Conservation (phyloP, 2,888 invertebrate genomes). For the Pollenia labialis region DNA sequence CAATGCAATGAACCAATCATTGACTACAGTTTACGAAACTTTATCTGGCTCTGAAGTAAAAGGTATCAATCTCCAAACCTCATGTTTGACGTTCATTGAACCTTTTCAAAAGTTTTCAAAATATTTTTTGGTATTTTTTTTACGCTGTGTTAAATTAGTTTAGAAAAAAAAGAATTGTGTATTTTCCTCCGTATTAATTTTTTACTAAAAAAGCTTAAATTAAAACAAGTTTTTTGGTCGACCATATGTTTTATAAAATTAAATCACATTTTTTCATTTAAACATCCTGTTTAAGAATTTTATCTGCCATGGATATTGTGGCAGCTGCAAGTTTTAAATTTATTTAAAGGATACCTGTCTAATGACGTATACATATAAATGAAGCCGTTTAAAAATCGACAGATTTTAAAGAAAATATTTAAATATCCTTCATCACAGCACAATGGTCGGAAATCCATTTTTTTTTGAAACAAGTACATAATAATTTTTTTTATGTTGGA, state of each 20-base stretch:
- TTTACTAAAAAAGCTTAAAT: not conserved
- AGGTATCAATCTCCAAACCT: slow-evolving; percentile 25
- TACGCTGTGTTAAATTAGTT: not conserved
- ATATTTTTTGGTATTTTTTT: not conserved
- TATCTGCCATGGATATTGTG: not conserved
- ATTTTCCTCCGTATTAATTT: not conserved
- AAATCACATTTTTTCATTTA: slow-evolving; percentile 35
- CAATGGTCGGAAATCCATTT: too few relatives aligned
- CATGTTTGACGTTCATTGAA: slow-evolving; percentile 43
- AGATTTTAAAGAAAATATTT: too few relatives aligned
- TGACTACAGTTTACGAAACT: slow-evolving; percentile 40
- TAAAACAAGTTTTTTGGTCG: not conserved
- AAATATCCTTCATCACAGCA: too few relatives aligned
- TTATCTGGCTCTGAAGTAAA: slow-evolving; percentile 26
- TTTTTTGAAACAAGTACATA: too few relatives aligned
- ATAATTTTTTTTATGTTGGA: too few relatives aligned
- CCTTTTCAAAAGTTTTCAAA: slow-evolving; percentile 8
- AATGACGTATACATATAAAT: not conserved
- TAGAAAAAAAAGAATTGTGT: not conserved
- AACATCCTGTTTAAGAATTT: slow-evolving; percentile 51
- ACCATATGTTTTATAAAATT: slow-evolving; percentile 31
- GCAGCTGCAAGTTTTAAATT: slow-evolving; percentile 31
- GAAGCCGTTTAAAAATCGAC: too few relatives aligned
- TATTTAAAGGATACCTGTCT: not conserved
- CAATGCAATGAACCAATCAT: slow-evolving; percentile 10